Percentiles rank a stretch among this genome's conserved stretches.
These are phyloP conservation scores for Cathartes aura DNA, from an alignment of 2,113 vertebrate genomes.

Conservation along the genomic window DNA sequence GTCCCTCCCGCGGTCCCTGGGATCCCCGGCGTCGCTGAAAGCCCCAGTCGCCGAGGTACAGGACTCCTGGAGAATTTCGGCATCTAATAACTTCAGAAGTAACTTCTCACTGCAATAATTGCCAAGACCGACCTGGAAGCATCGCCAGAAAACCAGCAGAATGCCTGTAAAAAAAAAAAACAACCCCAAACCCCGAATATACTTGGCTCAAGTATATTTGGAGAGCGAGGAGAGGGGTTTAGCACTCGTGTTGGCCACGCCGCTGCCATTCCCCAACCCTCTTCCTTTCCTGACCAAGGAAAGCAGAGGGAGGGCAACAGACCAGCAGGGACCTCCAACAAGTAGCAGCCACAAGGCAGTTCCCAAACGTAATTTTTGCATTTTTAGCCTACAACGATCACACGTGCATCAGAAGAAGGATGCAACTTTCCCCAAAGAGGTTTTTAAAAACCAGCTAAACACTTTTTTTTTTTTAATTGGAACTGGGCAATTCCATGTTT, in stretches of 20 bases:
- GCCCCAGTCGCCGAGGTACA: rapidly evolving
- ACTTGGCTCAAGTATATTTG: not conserved
- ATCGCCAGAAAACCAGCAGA: not conserved
- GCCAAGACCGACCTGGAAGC: not conserved
- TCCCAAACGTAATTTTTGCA: not conserved
- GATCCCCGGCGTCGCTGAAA: not conserved
- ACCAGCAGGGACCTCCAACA: not conserved
- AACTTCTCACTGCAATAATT: not conserved
- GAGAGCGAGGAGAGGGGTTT: not conserved
- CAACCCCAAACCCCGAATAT: not conserved
- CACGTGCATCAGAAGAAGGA: not conserved
- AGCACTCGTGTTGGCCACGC: rapidly evolving
- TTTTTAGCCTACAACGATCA: not conserved
- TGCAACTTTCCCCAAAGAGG: not conserved
- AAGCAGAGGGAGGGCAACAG: not conserved
- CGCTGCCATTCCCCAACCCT: not conserved
- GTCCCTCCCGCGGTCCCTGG: rapidly evolving
- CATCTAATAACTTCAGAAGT: not conserved
- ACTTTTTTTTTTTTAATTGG: rapidly evolving
- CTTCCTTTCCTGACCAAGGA: not conserved
- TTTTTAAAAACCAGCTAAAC: rapidly evolving
- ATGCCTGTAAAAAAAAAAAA: not conserved
- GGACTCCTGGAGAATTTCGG: not conserved
- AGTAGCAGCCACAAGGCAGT: not conserved
- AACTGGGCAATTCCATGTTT: not conserved